Conservation (phyloP, 2,113 vertebrate genomes). For the Lepus americanus region DNA sequence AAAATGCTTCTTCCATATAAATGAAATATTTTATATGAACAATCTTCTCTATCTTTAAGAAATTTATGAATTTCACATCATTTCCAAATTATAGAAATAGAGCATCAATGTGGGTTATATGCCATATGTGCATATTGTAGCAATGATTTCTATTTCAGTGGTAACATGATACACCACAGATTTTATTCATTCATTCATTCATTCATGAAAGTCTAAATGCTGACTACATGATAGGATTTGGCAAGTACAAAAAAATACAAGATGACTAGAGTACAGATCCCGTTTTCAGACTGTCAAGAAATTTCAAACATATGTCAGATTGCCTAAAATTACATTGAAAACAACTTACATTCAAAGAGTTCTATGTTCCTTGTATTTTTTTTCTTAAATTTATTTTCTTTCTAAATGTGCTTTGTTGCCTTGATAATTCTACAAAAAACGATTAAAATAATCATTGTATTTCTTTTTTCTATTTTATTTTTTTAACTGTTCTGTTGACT, state of each 20-base stretch:
- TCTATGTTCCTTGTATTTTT: not conserved
- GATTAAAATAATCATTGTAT: not conserved
- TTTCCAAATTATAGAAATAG: not conserved
- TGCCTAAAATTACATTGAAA: not conserved
- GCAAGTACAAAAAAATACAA: not conserved
- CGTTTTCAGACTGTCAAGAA: not conserved
- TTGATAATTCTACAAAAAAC: not conserved
- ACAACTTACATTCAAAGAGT: not conserved
- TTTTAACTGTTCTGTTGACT: no score
- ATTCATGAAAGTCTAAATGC: not conserved
- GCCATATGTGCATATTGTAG: not conserved
- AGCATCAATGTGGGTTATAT: not conserved
- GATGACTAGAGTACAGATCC: not conserved
- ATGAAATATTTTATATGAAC: not conserved
- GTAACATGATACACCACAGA: not conserved
- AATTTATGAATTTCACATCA: not conserved
- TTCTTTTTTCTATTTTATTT: no score
- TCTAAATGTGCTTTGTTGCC: not conserved
- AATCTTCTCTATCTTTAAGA: not conserved
- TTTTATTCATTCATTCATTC: conserved; percentile 5
- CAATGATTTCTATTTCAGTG: not conserved
- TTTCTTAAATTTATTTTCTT: not conserved
- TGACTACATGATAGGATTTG: not conserved
- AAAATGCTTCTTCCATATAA: not conserved
- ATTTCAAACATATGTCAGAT: not conserved